phyloP scores from a whole-genome alignment of 2,888 invertebrate species.

The Archaeoteleia sp. region DNA sequence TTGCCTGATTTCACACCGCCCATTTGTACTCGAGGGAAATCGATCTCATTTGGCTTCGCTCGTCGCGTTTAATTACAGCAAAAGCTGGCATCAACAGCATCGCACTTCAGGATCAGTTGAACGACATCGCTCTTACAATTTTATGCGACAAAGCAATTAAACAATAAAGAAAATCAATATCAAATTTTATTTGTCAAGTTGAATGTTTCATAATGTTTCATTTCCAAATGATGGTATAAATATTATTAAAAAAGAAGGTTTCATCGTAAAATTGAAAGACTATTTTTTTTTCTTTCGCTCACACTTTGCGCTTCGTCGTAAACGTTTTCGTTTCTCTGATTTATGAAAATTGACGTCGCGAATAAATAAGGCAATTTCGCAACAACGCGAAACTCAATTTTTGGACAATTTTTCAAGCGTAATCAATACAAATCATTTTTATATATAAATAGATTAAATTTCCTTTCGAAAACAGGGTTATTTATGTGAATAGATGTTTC shows the following conservation, averaged over 20 bases:
- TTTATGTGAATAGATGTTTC: too few species aligned
- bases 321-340: background rate
- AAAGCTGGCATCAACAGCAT: constrained; percentile 21
- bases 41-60: constrained; percentile 35
- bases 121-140: constrained; percentile 21
- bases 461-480: too few species aligned
- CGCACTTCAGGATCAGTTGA: constrained; percentile 16
- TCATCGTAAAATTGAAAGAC: background rate
- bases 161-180: too few species aligned
- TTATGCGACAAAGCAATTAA: background rate
- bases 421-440: background rate
- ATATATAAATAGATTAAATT: too few species aligned
- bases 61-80: constrained; percentile 54
- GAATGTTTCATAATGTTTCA: too few species aligned
- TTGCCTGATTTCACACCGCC: constrained; percentile 30
- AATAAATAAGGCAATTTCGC: background rate
- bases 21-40: constrained; percentile 21
- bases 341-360: background rate
- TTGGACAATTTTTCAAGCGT: background rate
- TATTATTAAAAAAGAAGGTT: too few species aligned
- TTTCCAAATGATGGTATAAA: too few species aligned
- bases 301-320: too few species aligned
- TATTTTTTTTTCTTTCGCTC: background rate
- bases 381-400: background rate
- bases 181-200: too few species aligned